Conservation (phyloP, 2,888 invertebrate species). For the Callyntrura guangdongensis region DNA sequence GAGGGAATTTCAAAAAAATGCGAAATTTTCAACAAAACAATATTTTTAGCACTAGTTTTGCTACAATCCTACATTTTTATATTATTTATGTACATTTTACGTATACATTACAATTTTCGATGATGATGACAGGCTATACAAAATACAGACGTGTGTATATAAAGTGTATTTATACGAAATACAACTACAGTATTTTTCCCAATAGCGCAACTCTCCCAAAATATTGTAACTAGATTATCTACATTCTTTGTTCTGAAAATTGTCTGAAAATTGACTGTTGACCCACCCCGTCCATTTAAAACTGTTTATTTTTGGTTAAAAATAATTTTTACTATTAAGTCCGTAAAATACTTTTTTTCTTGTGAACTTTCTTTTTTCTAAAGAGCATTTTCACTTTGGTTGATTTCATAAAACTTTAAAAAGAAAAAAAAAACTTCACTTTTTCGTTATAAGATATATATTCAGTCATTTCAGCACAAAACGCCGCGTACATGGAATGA, state of each 20-base stretch:
- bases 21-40: too few relatives aligned
- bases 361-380: not conserved
- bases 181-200: too few relatives aligned
- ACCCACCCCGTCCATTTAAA: not conserved
- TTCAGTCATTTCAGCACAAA: not conserved
- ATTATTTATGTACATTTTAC: too few relatives aligned
- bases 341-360: constrained; percentile 33
- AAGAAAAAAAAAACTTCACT: not conserved
- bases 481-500: not conserved
- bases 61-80: too few relatives aligned
- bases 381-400: constrained; percentile 29
- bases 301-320: not conserved
- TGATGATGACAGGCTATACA: too few relatives aligned
- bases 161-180: too few relatives aligned
- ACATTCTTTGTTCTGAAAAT: too few relatives aligned
- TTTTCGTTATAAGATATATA: not conserved
- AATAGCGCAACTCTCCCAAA: too few relatives aligned
- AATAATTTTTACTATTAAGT: not conserved
- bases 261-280: too few relatives aligned
- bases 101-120: too few relatives aligned
- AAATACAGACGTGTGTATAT: not conserved
- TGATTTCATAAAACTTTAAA: not conserved
- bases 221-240: not conserved
- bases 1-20: too few relatives aligned
- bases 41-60: too few relatives aligned